Conservation (phyloP, 2,113 vertebrate species). For the Cebidichthys violaceus region DNA sequence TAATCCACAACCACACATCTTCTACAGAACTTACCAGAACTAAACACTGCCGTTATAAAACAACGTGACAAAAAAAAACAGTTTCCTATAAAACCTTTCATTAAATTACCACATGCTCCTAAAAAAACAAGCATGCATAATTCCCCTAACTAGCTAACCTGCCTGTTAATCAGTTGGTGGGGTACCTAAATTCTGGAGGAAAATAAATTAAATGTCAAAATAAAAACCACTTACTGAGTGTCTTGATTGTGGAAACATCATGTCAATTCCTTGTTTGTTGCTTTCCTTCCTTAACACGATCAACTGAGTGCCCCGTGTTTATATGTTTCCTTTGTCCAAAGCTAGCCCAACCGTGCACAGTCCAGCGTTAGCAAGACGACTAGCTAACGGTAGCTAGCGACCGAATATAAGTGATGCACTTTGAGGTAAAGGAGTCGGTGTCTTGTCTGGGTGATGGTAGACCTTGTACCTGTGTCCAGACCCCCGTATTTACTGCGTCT, state of each 20-base stretch:
- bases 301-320: conserved; percentile 53
- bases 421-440: conserved; percentile 14
- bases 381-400: conserved; percentile 64
- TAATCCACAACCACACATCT: not conserved
- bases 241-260: conserved; percentile 91
- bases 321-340: conserved; percentile 75
- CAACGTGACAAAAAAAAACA: not conserved
- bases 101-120: not conserved
- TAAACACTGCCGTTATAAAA: not conserved
- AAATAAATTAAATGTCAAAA: conserved; percentile 4
- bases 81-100: not conserved
- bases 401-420: conserved; percentile 36
- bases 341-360: conserved; percentile 65
- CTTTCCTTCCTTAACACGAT: conserved; percentile 66
- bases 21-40: conserved; percentile 30
- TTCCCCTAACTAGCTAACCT: not conserved
- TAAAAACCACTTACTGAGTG: conserved; percentile 84
- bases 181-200: not conserved
- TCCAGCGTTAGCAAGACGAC: conserved; percentile 73
- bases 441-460: conserved; percentile 23
- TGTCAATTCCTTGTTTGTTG: conserved; percentile 84
- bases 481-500: conserved; percentile 41
- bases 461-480: conserved; percentile 32
- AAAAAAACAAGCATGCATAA: conserved; percentile 12
- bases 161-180: conserved; percentile 11